Base-by-base conservation (phyloP, 2,113 vertebrate genomes). In the Leucoraja erinaceus region DNA sequence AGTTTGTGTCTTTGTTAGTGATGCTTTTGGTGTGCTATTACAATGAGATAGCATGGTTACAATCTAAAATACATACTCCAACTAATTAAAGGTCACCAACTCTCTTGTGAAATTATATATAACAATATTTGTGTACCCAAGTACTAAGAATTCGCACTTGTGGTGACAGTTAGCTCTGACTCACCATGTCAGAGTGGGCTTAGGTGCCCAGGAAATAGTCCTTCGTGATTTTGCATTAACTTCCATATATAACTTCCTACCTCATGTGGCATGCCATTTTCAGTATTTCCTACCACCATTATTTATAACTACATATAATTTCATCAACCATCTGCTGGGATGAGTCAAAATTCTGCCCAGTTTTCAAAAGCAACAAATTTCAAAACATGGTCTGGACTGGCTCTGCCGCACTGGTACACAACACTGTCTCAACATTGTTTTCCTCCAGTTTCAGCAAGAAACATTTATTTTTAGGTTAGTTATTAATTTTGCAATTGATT, bases 291-390 rank as follows among this genome's bases (percentile, higher is more conserved):
- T 22, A 5, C 22, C 22, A 28, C 59, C 59, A 63, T 86, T 86
- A 86, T n/a, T 86, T 86, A 61, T 31, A 86, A 61, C 56, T 1
- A 31, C 25, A 63, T 14, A 86, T 63, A 59, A 86, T 86, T 86
- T 86, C 28, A 86, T 63, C 4, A 63, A 63, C 25, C 83, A 31
- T 86, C 83, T 86, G 83, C 56, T 61, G 83, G 28, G 61, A 63
- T 86, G 83, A 86, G 56, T 86, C 28, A 86, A 63, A 86, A n/a
- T 86, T 86, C 11, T 31, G 83, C 83, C 83, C 81, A 59, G 56
- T 76, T 86, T 63, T 86, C 28, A 63, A 86, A 86, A 86, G 83
- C 83, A 86, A 63, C 56, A 16, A 56, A 86, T 86, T 59, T 59
- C 56, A 86, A 86, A 72, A 63, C 61, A 54, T 28, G 56, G 83